These are phyloP conservation scores for Tetramorium bicarinatum DNA, from an alignment of 2,888 invertebrate species.

Conservation along the genomic window DNA sequence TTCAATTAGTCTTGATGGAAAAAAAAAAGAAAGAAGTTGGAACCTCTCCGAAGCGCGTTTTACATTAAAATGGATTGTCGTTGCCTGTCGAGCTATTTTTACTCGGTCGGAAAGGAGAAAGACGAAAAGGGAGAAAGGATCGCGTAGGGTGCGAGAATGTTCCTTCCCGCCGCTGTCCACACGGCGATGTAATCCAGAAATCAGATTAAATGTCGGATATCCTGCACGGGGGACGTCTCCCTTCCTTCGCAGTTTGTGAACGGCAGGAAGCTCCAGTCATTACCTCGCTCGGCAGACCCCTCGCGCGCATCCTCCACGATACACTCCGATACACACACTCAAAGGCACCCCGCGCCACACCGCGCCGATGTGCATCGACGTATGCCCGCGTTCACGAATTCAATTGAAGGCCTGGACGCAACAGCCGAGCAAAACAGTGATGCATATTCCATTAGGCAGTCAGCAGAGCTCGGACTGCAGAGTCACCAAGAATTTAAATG, in stretches of 20 bases:
- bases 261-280: conserved; percentile 85
- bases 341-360: conserved; percentile 66
- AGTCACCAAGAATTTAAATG: neutral
- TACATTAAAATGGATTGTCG: neutral
- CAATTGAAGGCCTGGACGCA: conserved; percentile 35
- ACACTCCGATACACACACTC: conserved; percentile 84
- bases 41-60: neutral
- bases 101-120: conserved; percentile 41
- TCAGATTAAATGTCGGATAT: conserved; percentile 86
- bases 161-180: conserved; percentile 80
- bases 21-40: neutral
- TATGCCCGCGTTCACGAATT: conserved; percentile 46
- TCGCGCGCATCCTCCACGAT: conserved; percentile 82
- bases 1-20: neutral
- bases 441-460: conserved; percentile 3
- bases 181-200: conserved; percentile 84
- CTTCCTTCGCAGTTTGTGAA: conserved; percentile 79
- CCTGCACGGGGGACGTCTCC: conserved; percentile 83
- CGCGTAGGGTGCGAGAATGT: conserved; percentile 64
- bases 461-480: neutral
- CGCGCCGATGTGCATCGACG: conserved; percentile 62
- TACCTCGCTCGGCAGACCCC: conserved; percentile 82
- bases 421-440: conserved; percentile 21
- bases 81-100: conserved; percentile 59
- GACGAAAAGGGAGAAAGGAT: conserved; percentile 37